A percentile compares a stretch with the other conserved stretches of the same genome.
Evolutionary conservation across 2,113 vertebrate species (phyloP).

Genomic region (Oryzias javanicus): DNA sequence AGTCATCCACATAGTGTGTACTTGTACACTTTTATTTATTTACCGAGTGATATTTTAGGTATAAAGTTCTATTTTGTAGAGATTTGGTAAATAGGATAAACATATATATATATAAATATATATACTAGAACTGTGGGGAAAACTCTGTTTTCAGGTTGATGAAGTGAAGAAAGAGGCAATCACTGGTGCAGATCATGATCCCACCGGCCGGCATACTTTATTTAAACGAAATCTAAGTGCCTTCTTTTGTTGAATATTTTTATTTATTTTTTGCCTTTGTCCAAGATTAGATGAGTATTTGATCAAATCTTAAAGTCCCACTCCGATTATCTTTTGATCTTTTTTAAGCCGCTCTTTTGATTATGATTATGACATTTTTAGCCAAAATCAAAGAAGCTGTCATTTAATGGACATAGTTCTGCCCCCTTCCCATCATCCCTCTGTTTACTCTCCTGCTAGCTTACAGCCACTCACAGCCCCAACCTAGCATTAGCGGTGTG

Average conservation of each 20-base stretch:
- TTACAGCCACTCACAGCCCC: no score
- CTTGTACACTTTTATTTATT: conserved; percentile 75
- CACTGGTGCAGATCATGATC: conserved; percentile 47
- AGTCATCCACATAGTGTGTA: conserved; percentile 56
- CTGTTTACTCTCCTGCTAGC: no score
- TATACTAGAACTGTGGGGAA: background rate
- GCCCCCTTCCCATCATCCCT: no score
- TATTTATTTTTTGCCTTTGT: conserved; percentile 54
- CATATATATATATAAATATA: background rate
- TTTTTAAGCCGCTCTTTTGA: no score
- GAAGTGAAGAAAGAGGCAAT: conserved; percentile 36
- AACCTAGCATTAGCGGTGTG: no score
- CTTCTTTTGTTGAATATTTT: conserved; percentile 60
- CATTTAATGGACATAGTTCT: no score
- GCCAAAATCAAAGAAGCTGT: no score
- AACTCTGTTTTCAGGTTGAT: conserved; percentile 46
- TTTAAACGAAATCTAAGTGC: conserved; percentile 66
- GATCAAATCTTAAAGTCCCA: background rate
- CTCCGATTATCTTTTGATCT: no score
- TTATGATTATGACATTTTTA: no score
- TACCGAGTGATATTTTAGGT: conserved; percentile 76
- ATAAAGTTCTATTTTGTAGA: conserved; percentile 77
- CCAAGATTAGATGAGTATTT: conserved; percentile 29
- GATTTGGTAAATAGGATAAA: conserved; percentile 67
- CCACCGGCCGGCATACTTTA: conserved; percentile 49